A percentile compares a stretch with the other conserved stretches of the same genome.
Conservation (phyloP, 2,888 invertebrate genomes). For the Ormyrus thymus region DNA sequence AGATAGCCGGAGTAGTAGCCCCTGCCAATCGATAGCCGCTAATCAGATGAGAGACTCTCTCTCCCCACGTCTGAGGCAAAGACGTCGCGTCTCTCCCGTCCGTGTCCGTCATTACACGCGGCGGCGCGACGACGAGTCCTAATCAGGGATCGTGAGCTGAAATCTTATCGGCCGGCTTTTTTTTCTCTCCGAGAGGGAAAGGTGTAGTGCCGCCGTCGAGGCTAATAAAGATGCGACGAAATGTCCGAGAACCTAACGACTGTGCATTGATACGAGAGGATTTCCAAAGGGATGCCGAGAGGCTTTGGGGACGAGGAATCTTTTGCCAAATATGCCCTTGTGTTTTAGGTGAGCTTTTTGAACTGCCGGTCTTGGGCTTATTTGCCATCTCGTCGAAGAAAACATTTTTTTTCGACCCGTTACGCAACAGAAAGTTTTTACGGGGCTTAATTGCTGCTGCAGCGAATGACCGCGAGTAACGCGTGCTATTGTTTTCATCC, state of each 20-base stretch:
- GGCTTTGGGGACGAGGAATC: too few relatives aligned
- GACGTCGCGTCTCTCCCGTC: background rate
- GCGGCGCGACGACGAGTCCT: conserved; percentile 19
- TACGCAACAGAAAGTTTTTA: too few relatives aligned
- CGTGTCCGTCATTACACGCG: background rate
- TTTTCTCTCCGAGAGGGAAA: background rate
- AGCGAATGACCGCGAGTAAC: too few relatives aligned
- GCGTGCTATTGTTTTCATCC: too few relatives aligned
- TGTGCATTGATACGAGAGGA: background rate
- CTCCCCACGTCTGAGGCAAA: background rate
- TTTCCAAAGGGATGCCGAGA: too few relatives aligned
- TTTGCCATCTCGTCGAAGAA: too few relatives aligned
- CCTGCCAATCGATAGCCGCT: conserved; percentile 53
- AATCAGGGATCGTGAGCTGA: conserved; percentile 56
- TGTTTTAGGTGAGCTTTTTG: too few relatives aligned
- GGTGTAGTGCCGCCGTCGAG: background rate
- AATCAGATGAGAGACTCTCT: conserved; percentile 52
- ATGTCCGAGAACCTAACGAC: background rate
- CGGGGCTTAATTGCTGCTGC: too few relatives aligned
- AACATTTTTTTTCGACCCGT: too few relatives aligned
- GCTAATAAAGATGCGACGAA: conserved; percentile 23
- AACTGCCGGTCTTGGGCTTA: too few relatives aligned
- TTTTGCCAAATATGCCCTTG: too few relatives aligned
- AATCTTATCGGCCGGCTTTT: conserved; percentile 47
- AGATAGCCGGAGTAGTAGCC: background rate